Base-by-base conservation (phyloP, 1,140 invertebrate species). In the Leptopilina boulardi region DNA sequence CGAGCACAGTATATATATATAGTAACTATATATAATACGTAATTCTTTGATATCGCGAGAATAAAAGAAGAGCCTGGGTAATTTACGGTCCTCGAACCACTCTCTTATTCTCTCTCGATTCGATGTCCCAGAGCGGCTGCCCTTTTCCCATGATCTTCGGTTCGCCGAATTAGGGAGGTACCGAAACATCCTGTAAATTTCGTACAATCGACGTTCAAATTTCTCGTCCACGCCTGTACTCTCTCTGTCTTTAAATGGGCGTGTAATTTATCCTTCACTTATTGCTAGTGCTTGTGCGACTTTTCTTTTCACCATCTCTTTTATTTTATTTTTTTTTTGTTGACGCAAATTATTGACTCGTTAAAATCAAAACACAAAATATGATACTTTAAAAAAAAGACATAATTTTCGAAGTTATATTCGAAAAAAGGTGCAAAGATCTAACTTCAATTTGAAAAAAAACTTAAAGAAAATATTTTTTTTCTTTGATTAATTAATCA, bases 81-180 rank as follows among this genome's bases (percentile, higher is more conserved):
- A 83, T 79, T 83, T 83, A 83, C 74, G 82, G 82, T 81, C 77
- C 82, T 81, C 80, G 82, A 78, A 79, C 77, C 79, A n/a, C n/a
- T 75, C 79, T 81, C 82, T 83, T 77, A 77, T 80, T 83, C 76
- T 80, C 78, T 83, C 76, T 80, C 78, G 82, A 82, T 79, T 82
- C 80, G 80, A 82, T 83, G 82, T 83, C 82, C 78, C 80, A 83
- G 77, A 80, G 78, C 82, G 82, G 80, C 82, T 83, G 82, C 80
- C 82, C 82, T 83, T 83, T 83, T 83, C 82, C 82, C 82, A 83
- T 83, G 82, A 83, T 83, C 82, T 82, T 79, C 80, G 76, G 75
- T 81, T 83, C 82, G 79, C 74, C 76, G 82, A 83, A 83, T 83
- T 83, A 83, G 82, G 77, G 77, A 83, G 82, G 79, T 83, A 81